Base-by-base conservation (phyloP, 35 echinoderm and acorn worm genomes). In the Eucidaris tribuloides region DNA sequence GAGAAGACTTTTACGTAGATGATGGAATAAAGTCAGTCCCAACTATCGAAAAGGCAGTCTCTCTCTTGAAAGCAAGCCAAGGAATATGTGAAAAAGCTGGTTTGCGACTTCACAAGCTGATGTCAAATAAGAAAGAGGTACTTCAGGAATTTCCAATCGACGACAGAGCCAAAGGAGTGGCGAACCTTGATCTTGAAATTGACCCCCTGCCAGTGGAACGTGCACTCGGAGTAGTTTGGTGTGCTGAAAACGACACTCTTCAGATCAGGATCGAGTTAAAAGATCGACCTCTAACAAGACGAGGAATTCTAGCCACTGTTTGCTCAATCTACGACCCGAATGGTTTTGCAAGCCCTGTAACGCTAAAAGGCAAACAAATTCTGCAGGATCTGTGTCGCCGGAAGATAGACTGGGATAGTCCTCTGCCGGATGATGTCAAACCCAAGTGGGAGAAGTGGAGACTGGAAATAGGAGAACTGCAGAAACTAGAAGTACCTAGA, bases 1-100 rank as follows among this genome's bases (percentile, higher is more conserved):
- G 78, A 61, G 19, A 60, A 7, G 61, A 85, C 33, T 94, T 94
- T 55, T 94, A 94, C 72, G 92, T 94, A 4, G 92, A 94, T 82
- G 86, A 85, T 61, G 81, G 81, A 9, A 23, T 85, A 11, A 80
- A 48, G 28, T 89, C 86, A 62, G 60, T 81, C 22, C 30, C 76
- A 9, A 82, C 62, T 48, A 45, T 40, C 7, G 41, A 91, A 40
- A 43, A 74, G 13, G 79, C 78, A 56, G 84, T 83, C 35, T 33
- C 77, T 5, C 80, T 83, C 22, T 42, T 83, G 6, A 30, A 58
- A 0, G 44, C 29, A 4, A 84, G 45, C 28, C 79, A 48, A 4
- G n/a, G 58, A 2, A 59, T 94, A 54, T 82, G 59, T 52, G 55
- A 42, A 2, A 89, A 68, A 38, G 89, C 59, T 5, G 76, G 89